These are phyloP conservation scores for Sisyra terminalis DNA, from an alignment of 2,888 invertebrate species.

Conservation along the genomic window DNA sequence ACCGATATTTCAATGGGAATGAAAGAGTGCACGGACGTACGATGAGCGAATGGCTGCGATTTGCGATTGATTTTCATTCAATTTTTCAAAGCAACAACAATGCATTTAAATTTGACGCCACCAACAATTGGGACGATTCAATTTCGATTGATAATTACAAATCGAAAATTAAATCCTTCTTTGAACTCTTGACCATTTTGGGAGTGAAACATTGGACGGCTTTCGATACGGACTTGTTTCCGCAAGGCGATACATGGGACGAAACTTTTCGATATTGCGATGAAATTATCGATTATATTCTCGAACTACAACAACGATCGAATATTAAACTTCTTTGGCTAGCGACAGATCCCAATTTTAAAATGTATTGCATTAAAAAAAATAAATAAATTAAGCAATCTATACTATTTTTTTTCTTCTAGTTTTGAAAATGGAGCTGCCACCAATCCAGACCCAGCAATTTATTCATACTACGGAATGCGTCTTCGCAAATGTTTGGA, in stretches of 20 bases:
- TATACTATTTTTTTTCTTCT: conserved; percentile 1
- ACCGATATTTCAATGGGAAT: conserved; percentile 37
- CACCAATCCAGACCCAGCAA: conserved; percentile 30
- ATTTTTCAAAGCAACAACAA: conserved; percentile 20
- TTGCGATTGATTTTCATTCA: conserved; percentile 20
- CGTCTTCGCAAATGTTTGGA: conserved; percentile 46
- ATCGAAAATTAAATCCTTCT: conserved; percentile 37
- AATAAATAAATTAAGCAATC: not conserved
- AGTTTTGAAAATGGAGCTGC: conserved; percentile 43
- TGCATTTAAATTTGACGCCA: conserved; percentile 22
- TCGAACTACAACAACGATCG: conserved; percentile 34
- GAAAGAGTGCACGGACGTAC: conserved; percentile 38
- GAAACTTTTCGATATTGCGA: conserved; percentile 38
- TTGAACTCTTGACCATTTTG: conserved; percentile 43
- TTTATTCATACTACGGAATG: conserved; percentile 39
- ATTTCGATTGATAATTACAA: conserved; percentile 39
- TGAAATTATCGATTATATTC: conserved; percentile 36
- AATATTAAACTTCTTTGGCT: conserved; percentile 27
- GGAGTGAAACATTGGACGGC: conserved; percentile 45
- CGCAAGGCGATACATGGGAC: conserved; percentile 33
- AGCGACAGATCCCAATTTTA: not conserved
- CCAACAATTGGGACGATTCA: conserved; percentile 33
- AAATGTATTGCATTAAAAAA: not conserved
- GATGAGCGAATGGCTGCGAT: conserved; percentile 45
- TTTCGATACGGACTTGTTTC: conserved; percentile 42